These are phyloP conservation scores for Antechinus stuartii DNA, from an alignment of 2,113 vertebrate species.

Conservation along the genomic window DNA sequence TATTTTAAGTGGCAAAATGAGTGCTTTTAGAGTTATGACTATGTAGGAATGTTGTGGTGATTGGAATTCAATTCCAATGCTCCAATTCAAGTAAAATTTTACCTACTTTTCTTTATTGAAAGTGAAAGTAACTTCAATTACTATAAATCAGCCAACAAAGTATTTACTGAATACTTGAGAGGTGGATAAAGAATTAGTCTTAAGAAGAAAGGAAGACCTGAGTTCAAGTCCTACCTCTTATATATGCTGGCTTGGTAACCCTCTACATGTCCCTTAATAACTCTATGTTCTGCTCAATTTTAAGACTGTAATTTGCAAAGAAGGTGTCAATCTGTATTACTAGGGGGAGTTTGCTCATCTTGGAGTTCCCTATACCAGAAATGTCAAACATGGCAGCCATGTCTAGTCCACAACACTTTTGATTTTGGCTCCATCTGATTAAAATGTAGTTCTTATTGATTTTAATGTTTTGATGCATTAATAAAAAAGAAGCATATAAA, in stretches of 20 bases:
- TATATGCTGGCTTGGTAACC: background rate
- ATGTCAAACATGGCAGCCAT: background rate
- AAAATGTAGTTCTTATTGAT: background rate
- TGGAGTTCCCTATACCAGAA: background rate
- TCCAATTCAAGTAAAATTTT: background rate
- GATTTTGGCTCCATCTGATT: background rate
- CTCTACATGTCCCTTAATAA: background rate
- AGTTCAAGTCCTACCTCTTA: background rate
- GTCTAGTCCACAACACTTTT: background rate
- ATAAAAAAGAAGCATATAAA: background rate
- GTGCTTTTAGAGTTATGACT: background rate
- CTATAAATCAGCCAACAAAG: background rate
- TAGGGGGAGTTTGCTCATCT: background rate
- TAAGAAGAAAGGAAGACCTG: background rate
- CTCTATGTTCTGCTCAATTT: background rate
- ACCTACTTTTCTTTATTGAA: background rate
- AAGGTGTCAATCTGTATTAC: background rate
- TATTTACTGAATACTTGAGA: background rate
- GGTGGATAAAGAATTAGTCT: background rate
- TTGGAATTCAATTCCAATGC: background rate
- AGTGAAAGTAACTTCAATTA: background rate
- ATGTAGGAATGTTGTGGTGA: background rate
- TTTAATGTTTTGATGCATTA: background rate
- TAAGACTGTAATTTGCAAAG: background rate
- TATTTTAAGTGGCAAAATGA: background rate